Conservation (phyloP, 2,113 vertebrate genomes). For the Aptenodytes forsteri region DNA sequence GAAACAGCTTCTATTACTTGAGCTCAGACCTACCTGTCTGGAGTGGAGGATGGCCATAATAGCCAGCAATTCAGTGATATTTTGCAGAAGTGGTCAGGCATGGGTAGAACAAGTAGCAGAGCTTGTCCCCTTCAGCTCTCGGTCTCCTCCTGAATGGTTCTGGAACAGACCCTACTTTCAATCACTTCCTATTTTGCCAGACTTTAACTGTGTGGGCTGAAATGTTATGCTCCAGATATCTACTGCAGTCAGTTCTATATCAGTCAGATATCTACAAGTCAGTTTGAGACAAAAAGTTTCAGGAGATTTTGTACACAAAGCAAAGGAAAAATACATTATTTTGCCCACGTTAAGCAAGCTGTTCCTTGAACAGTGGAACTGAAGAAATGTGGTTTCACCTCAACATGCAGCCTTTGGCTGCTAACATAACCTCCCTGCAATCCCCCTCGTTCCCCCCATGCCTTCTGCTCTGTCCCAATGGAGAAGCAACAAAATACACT, state of each 20-base stretch:
- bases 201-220: conserved; percentile 9
- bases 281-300: background rate
- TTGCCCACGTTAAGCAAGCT: conserved; percentile 3
- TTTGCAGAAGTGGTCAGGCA: background rate
- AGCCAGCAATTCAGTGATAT: background rate
- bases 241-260: background rate
- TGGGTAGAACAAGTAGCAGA: background rate
- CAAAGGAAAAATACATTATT: conserved; percentile 26
- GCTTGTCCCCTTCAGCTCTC: background rate
- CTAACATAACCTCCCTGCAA: background rate
- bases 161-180: background rate
- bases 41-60: background rate
- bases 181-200: background rate
- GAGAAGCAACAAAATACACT: background rate
- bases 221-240: conserved; percentile 11
- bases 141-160: background rate
- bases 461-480: background rate
- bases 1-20: background rate
- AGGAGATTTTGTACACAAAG: background rate
- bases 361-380: background rate
- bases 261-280: background rate
- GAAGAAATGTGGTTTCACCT: conserved; percentile 17
- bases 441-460: fast-evolving
- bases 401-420: background rate
- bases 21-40: background rate